Conservation (phyloP, 2,888 invertebrate species). For the Apamea anceps region DNA sequence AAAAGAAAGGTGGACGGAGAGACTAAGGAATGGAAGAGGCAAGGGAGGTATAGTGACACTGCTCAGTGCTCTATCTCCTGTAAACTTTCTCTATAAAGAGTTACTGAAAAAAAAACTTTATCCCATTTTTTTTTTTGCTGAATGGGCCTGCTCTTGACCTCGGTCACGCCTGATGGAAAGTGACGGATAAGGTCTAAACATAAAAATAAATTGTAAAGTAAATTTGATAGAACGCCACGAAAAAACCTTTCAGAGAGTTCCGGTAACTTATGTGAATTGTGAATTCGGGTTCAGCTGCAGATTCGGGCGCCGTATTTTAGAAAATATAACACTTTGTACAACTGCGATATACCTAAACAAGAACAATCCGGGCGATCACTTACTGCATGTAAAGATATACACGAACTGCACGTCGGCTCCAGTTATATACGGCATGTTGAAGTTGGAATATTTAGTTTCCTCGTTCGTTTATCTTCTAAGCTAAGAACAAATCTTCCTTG, state of each 20-base stretch:
- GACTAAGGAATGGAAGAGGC: neutral
- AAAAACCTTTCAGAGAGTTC: neutral
- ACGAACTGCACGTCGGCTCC: conserved; percentile 22
- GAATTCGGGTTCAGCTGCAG: conserved; percentile 15
- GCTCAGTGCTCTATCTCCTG: neutral
- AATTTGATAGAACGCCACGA: neutral
- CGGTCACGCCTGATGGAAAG: neutral
- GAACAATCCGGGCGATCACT: conserved; percentile 17
- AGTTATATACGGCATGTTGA: conserved; percentile 20
- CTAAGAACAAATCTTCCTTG: conserved; percentile 20
- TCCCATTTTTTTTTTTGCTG: too few species aligned
- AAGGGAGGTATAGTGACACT: neutral
- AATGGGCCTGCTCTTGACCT: neutral
- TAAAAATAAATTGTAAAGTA: neutral
- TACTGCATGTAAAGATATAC: conserved; percentile 33
- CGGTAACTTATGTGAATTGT: conserved; percentile 16
- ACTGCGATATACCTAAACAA: conserved; percentile 30
- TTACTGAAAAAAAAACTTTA: neutral
- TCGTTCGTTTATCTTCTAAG: conserved; percentile 26
- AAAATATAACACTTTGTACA: conserved; percentile 18
- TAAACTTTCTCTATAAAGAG: neutral
- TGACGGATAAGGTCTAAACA: neutral
- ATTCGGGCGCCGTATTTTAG: conserved; percentile 8
- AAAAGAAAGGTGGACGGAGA: neutral
- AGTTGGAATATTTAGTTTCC: conserved; percentile 25